phyloP scores from a whole-genome alignment of 2,797 vertebrate species.

The Periparus ater region DNA sequence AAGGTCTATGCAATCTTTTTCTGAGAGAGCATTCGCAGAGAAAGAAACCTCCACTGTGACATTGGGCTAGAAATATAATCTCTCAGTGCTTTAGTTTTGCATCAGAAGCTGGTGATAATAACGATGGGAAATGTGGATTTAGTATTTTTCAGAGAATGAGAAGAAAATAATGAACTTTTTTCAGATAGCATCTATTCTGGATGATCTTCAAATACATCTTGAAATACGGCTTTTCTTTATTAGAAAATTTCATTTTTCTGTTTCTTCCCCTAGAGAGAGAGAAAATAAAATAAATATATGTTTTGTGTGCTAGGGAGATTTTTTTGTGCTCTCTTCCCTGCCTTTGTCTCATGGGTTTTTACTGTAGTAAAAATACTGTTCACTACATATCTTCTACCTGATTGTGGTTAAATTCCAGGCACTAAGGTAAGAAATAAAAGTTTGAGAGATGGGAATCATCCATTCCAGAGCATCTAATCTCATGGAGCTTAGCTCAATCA shows the following conservation, averaged over 20 bases:
- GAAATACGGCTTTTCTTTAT: background rate
- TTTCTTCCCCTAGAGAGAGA: background rate
- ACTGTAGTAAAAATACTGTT: background rate
- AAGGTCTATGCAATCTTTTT: slow-evolving; percentile 8
- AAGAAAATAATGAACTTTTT: background rate
- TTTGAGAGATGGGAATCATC: background rate
- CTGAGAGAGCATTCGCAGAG: background rate
- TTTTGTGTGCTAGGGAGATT: background rate
- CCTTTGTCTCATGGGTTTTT: background rate
- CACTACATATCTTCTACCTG: background rate
- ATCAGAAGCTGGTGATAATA: background rate
- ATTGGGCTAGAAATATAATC: background rate
- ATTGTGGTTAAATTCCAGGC: background rate
- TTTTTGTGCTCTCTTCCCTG: background rate
- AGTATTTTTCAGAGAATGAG: background rate
- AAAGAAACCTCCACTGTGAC: background rate
- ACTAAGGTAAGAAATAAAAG: background rate
- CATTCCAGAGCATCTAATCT: background rate
- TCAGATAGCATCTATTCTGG: background rate
- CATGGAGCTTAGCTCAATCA: accelerated
- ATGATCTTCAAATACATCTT: background rate
- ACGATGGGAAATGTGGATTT: background rate
- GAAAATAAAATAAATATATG: background rate
- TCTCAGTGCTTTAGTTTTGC: background rate
- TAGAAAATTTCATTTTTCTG: background rate